These are phyloP conservation scores for Crematogaster levior DNA, from an alignment of 2,888 invertebrate genomes.

Conservation along the genomic window DNA sequence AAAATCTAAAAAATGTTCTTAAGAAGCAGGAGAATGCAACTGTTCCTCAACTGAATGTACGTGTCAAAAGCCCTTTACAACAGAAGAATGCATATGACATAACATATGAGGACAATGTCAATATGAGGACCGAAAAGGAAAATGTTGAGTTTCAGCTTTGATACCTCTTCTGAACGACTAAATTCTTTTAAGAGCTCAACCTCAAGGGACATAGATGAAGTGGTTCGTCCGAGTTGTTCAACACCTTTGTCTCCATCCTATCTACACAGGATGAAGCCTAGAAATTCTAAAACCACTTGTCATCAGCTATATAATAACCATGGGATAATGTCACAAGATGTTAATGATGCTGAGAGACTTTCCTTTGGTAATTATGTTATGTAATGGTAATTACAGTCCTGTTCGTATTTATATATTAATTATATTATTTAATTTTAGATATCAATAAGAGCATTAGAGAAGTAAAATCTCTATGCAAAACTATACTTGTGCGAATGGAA, in stretches of 20 bases:
- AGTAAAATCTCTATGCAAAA: slow-evolving; percentile 3
- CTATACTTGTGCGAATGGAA: neutral
- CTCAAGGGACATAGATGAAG: neutral
- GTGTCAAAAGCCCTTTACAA: neutral
- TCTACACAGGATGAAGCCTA: neutral
- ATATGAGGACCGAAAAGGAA: neutral
- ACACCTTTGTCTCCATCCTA: neutral
- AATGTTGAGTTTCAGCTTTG: neutral
- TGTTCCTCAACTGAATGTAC: neutral
- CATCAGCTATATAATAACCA: no score
- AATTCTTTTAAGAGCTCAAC: neutral
- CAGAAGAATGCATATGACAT: no score
- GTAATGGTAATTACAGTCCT: neutral
- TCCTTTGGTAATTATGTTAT: neutral
- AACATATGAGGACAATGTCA: neutral
- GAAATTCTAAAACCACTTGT: neutral
- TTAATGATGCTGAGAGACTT: neutral
- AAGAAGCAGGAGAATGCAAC: neutral
- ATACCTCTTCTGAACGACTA: neutral
- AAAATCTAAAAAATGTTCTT: no score
- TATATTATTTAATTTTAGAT: neutral
- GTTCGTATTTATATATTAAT: no score
- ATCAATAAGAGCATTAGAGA: neutral
- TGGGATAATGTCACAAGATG: neutral
- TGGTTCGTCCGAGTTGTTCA: neutral